A percentile compares a stretch with the other conserved stretches of the same genome.
phyloP scores from a whole-genome alignment of 2,888 invertebrate genomes.

The Pyralis farinalis region DNA sequence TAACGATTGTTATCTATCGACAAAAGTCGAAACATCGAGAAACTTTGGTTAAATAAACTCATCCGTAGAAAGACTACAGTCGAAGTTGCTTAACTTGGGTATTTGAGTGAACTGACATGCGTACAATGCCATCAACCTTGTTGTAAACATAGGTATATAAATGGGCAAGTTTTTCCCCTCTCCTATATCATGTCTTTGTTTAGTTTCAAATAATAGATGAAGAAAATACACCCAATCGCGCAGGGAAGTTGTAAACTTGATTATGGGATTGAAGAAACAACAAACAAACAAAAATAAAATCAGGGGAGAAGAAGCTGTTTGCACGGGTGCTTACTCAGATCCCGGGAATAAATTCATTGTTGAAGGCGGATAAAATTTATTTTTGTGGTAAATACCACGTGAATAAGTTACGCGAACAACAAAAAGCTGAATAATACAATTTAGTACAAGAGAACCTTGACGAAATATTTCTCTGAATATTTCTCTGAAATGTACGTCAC shows the following conservation, averaged over 20 bases:
- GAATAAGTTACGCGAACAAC: conserved; percentile 16
- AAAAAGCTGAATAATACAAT: conserved; percentile 12
- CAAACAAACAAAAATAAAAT: conserved; percentile 63
- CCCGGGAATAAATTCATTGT: conserved; percentile 42
- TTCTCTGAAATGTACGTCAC: not conserved
- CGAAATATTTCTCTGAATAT: not conserved
- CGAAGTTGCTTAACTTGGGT: too few relatives aligned
- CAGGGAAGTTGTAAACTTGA: conserved; percentile 59
- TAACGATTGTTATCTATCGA: too few relatives aligned
- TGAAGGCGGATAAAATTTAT: conserved; percentile 34
- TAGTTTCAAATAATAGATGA: conserved; percentile 30
- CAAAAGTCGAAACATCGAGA: too few relatives aligned
- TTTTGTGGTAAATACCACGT: conserved; percentile 31
- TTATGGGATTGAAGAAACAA: conserved; percentile 63
- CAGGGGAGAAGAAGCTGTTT: conserved; percentile 54
- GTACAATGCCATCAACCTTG: too few relatives aligned
- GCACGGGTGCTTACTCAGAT: conserved; percentile 49
- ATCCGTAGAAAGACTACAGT: too few relatives aligned
- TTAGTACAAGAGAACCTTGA: not conserved
- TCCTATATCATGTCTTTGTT: not conserved
- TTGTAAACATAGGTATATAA: too few relatives aligned
- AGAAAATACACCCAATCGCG: conserved; percentile 40
- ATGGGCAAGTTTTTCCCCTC: too few relatives aligned
- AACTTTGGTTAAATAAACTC: too few relatives aligned
- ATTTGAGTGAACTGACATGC: too few relatives aligned